These are phyloP conservation scores for Trypoxylus dichotomus DNA, from an alignment of 1,140 invertebrate species.

Conservation along the genomic window DNA sequence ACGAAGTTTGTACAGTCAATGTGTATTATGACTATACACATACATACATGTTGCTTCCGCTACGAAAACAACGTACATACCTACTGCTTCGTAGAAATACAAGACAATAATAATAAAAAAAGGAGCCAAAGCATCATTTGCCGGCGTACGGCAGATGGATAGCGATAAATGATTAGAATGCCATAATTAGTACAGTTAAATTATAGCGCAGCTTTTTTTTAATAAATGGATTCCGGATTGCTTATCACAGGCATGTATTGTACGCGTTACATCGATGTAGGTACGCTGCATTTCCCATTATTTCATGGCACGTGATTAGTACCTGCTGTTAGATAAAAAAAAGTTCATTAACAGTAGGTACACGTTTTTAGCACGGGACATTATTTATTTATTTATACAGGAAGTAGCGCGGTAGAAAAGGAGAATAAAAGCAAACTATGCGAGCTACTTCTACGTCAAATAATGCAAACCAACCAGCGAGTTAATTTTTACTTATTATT, in stretches of 20 bases:
- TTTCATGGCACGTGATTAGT: neutral
- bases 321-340: neutral
- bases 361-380: neutral
- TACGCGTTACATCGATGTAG: neutral
- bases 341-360: neutral
- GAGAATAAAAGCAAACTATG: neutral
- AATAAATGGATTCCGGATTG: slow-evolving; percentile 5
- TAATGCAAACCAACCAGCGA: too few species aligned
- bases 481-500: too few species aligned
- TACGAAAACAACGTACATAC: neutral
- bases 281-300: neutral
- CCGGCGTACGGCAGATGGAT: neutral
- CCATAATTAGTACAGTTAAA: slow-evolving; percentile 11
- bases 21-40: too few species aligned
- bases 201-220: slow-evolving; percentile 1
- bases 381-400: neutral
- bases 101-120: neutral
- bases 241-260: neutral
- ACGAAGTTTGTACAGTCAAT: too few species aligned
- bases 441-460: too few species aligned
- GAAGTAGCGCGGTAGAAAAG: neutral
- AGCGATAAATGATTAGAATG: neutral
- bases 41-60: too few species aligned
- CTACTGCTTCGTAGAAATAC: neutral
- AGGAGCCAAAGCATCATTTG: neutral